phyloP scores from a whole-genome alignment of 2,113 vertebrate genomes.

The Lepus timidus region DNA sequence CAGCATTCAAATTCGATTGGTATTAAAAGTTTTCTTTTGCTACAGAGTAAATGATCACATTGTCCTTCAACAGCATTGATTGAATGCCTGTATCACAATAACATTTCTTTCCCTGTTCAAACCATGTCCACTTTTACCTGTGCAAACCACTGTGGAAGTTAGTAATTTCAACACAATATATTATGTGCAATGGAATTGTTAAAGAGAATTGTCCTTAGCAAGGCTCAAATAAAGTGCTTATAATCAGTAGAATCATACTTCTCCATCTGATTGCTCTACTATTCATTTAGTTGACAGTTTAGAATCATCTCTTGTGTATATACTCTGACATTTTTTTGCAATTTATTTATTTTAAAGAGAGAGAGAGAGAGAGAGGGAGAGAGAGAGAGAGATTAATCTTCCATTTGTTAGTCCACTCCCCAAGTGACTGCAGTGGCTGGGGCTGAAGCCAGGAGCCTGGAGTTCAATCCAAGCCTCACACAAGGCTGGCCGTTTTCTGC shows the following conservation, averaged over 20 bases:
- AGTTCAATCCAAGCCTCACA: too few relatives aligned
- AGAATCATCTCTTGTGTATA: slow-evolving; percentile 32
- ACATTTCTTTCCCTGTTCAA: neutral
- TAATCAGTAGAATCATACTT: slow-evolving; percentile 41
- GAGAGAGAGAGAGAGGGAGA: too few relatives aligned
- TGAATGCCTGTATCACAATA: neutral
- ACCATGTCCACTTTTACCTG: neutral
- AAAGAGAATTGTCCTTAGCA: neutral
- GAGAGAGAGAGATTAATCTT: too few relatives aligned
- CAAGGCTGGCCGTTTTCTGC: too few relatives aligned
- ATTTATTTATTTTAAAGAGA: too few relatives aligned
- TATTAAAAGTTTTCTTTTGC: slow-evolving; percentile 8
- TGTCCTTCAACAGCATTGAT: neutral
- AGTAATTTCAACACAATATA: neutral
- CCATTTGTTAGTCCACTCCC: too few relatives aligned
- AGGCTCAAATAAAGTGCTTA: neutral
- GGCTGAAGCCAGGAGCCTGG: too few relatives aligned
- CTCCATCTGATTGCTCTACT: neutral
- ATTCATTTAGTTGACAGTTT: slow-evolving; percentile 58
- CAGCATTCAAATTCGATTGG: neutral
- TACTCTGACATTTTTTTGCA: neutral
- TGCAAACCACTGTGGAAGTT: neutral
- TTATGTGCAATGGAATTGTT: neutral
- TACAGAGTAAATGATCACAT: neutral
- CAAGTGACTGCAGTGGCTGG: too few relatives aligned